phyloP scores from a whole-genome alignment of 2,797 vertebrate genomes.

The Esox lucius region DNA sequence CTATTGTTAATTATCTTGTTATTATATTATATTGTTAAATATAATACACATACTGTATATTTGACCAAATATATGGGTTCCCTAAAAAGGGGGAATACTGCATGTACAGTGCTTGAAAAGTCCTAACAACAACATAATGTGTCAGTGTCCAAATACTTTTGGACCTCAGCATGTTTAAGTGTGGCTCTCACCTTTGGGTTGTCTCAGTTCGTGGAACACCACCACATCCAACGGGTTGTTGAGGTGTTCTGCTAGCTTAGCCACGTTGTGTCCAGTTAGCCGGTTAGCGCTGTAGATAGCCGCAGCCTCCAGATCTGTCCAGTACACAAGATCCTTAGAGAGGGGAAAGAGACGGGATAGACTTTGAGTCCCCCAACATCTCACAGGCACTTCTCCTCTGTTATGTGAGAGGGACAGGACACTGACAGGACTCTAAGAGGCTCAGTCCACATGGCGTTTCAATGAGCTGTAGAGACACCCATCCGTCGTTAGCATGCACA shows the following conservation, averaged over 20 bases:
- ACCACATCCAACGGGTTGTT: conserved; percentile 95
- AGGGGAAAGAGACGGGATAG: neutral
- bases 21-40: no score
- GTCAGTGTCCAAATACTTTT: neutral
- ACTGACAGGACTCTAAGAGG: neutral
- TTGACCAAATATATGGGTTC: no score
- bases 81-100: no score
- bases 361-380: neutral
- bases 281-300: conserved; percentile 94
- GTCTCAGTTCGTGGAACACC: conserved; percentile 93
- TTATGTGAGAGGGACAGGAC: neutral
- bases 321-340: conserved; percentile 76
- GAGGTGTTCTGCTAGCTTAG: conserved; percentile 88
- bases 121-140: neutral
- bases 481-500: neutral
- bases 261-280: conserved; percentile 86
- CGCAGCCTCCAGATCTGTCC: conserved; percentile 95
- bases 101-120: no score
- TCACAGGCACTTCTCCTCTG: neutral
- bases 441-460: neutral
- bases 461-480: neutral
- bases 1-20: no score
- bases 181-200: conserved; percentile 84
- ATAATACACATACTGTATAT: no score
- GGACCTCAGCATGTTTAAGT: neutral